Evolutionary conservation across 2,888 invertebrate genomes (phyloP).

Genomic region (Sepiola atlantica): DNA sequence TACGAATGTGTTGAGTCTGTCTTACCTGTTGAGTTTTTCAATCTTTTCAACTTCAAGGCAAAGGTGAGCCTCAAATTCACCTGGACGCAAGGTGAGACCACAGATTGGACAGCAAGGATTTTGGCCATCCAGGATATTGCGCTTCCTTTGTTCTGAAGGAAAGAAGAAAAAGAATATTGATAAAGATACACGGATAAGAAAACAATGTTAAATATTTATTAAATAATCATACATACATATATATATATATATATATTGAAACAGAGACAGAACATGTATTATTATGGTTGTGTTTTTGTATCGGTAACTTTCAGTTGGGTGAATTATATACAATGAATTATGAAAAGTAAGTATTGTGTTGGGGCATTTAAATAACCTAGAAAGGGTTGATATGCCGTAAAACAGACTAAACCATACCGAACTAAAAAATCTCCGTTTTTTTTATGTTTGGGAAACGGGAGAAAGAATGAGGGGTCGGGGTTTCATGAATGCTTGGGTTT

Average conservation of each 20-base stretch:
- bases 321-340: too few species aligned
- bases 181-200: not conserved
- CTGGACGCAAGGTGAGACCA: slow-evolving; percentile 86
- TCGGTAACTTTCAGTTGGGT: too few species aligned
- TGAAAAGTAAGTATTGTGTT: too few species aligned
- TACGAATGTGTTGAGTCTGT: too few species aligned
- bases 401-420: not conserved
- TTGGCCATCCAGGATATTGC: slow-evolving; percentile 65
- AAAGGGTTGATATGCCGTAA: too few species aligned
- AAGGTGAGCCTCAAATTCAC: slow-evolving; percentile 89
- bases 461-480: not conserved
- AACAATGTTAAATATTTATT: not conserved
- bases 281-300: too few species aligned
- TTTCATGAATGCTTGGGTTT: not conserved
- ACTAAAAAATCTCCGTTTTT: not conserved
- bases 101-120: slow-evolving; percentile 89
- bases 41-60: slow-evolving; percentile 86
- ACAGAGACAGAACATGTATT: too few species aligned
- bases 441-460: too few species aligned
- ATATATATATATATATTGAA: too few species aligned
- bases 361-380: too few species aligned
- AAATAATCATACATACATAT: too few species aligned
- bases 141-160: slow-evolving; percentile 67
- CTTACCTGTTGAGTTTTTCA: slow-evolving; percentile 66
- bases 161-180: not conserved